Evolutionary conservation across 2,797 vertebrate species (phyloP).

Genomic region (Coregonus sp.): DNA sequence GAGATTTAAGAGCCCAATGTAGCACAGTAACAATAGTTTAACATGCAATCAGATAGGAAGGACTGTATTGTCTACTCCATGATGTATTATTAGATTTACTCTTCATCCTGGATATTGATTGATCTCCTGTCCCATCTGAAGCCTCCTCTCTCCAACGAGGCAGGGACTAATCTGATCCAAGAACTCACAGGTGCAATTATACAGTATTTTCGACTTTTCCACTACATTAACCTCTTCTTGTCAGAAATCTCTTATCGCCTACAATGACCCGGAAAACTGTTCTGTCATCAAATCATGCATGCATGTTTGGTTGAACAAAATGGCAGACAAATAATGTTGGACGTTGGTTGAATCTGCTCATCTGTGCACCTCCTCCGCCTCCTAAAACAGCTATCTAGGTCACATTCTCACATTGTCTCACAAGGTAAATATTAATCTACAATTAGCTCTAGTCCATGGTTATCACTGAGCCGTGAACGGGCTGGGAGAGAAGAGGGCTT

Average conservation of each 20-base stretch:
- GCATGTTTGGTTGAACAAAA: slow-evolving; percentile 41
- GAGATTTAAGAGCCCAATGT: neutral
- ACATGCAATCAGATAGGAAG: neutral
- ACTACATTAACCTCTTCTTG: neutral
- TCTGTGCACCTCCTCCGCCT: neutral
- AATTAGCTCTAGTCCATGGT: slow-evolving; percentile 21
- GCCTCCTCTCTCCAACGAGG: neutral
- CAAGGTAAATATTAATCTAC: slow-evolving; percentile 12
- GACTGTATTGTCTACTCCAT: neutral
- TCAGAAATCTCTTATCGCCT: neutral
- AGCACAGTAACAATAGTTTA: neutral
- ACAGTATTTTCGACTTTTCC: neutral
- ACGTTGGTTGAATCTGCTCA: neutral
- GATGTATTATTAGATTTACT: neutral
- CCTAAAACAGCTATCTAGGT: neutral
- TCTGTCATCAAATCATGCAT: slow-evolving; percentile 29
- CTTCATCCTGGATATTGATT: neutral
- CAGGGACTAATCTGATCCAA: neutral
- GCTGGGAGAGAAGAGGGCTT: neutral
- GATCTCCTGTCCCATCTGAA: neutral
- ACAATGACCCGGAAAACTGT: neutral
- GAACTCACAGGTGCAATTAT: neutral
- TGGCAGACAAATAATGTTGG: slow-evolving; percentile 21
- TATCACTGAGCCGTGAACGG: slow-evolving; percentile 7
- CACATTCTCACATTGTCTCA: neutral